A percentile compares a stretch with the other conserved stretches of the same genome.
These are phyloP conservation scores for Rhopilema esculentum DNA, from an alignment of 30 jellyfish, hydroid and myxozoan species.

Conservation along the genomic window DNA sequence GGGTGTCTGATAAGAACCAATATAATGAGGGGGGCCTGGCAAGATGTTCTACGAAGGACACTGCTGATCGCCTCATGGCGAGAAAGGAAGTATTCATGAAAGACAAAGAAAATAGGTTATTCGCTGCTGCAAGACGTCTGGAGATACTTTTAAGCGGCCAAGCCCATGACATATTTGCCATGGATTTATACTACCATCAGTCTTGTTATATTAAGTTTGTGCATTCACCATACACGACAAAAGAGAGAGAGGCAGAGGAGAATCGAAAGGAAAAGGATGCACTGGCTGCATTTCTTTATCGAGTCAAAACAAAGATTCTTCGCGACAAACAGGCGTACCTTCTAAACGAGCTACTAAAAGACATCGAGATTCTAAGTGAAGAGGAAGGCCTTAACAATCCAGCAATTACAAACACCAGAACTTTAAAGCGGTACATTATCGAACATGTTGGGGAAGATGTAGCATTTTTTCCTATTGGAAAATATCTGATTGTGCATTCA, in stretches of 20 bases:
- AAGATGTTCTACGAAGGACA: background rate
- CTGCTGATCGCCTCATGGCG: slow-evolving; percentile 32
- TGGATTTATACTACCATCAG: slow-evolving; percentile 37
- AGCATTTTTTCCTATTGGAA: slow-evolving; percentile 49
- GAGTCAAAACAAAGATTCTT: slow-evolving; percentile 1
- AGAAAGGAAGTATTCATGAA: background rate
- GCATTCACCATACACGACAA: background rate
- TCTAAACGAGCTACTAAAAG: slow-evolving; percentile 2
- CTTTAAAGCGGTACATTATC: slow-evolving; percentile 21
- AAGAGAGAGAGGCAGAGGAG: background rate
- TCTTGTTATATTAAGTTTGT: slow-evolving; percentile 46
- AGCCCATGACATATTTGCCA: slow-evolving; percentile 53
- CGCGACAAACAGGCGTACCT: slow-evolving; percentile 36
- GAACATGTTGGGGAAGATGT: no score
- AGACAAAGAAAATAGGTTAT: background rate
- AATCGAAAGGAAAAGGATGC: background rate
- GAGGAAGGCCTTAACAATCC: slow-evolving; percentile 25
- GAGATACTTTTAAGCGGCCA: slow-evolving; percentile 21
- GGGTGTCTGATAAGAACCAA: background rate
- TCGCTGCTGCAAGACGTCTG: slow-evolving; percentile 29
- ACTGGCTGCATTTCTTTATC: background rate
- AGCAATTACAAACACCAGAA: slow-evolving; percentile 1
- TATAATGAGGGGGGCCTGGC: slow-evolving; percentile 35
- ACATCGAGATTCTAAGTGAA: slow-evolving; percentile 8
- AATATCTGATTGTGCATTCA: slow-evolving; percentile 40